Conservation (phyloP, 2,113 vertebrate species). For the Amphilophus citrinellus region DNA sequence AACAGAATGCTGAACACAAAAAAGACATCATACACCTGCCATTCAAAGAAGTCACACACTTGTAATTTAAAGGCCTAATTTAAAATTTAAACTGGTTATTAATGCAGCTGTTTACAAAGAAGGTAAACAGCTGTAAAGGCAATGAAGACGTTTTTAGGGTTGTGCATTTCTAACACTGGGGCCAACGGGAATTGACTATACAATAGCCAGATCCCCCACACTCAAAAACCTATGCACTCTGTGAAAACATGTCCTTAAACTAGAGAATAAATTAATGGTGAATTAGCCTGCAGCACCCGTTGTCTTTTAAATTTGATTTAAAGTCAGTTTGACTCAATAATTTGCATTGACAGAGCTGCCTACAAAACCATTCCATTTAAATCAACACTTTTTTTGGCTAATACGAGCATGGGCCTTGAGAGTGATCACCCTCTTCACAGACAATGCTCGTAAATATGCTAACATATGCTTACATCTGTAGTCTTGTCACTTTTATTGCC, state of each 20-base stretch:
- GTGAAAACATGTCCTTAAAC: not conserved
- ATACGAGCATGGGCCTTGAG: conserved; percentile 5
- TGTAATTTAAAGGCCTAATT: not conserved
- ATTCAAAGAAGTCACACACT: not conserved
- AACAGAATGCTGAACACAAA: not conserved
- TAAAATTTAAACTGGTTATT: not conserved
- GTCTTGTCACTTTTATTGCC: conserved; percentile 6
- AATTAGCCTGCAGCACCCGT: not conserved
- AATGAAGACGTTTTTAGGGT: not conserved
- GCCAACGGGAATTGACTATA: not conserved
- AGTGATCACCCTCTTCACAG: not conserved
- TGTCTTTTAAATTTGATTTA: not conserved
- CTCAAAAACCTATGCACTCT: too few species aligned
- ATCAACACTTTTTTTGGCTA: not conserved
- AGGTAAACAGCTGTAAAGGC: too few species aligned
- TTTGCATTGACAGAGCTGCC: not conserved
- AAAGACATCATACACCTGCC: not conserved
- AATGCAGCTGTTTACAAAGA: not conserved
- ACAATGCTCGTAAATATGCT: not conserved
- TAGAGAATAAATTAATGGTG: not conserved
- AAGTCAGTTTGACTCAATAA: conserved; percentile 2
- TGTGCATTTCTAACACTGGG: not conserved
- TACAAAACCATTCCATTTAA: not conserved
- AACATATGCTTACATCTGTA: conserved; percentile 19
- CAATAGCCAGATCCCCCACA: not conserved